phyloP scores from a whole-genome alignment of 92 coral and sea anemone genomes.

The Phymanthus crucifer region DNA sequence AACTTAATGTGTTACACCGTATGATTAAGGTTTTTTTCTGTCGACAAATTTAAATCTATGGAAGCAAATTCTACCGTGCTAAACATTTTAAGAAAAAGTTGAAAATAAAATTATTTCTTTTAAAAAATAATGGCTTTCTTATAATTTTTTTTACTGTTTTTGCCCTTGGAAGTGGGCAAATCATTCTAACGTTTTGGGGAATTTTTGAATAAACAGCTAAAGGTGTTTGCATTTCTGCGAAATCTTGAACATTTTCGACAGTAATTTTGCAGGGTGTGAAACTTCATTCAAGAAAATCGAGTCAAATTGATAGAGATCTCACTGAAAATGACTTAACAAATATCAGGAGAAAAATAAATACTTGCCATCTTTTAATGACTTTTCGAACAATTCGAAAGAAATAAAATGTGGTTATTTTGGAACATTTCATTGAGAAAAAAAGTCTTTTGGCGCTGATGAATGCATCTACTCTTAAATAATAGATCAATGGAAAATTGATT shows the following conservation, averaged over 20 bases:
- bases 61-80: too few species aligned
- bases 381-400: not conserved
- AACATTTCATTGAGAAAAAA: not conserved
- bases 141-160: not conserved
- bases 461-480: not conserved
- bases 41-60: too few species aligned
- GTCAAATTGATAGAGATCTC: conserved; percentile 13
- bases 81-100: too few species aligned
- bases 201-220: not conserved
- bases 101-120: too few species aligned
- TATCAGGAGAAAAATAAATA: not conserved
- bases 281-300: conserved; percentile 7
- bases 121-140: too few species aligned
- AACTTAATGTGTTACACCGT: too few species aligned
- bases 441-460: not conserved
- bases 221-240: not conserved
- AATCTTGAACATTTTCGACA: not conserved
- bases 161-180: too few species aligned
- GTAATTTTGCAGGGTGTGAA: conserved; percentile 20
- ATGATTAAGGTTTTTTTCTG: too few species aligned
- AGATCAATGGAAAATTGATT: not conserved
- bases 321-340: not conserved
- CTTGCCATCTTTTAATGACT: not conserved
- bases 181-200: not conserved
- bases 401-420: not conserved